phyloP scores from a whole-genome alignment of 2,797 vertebrate genomes.

The Lophotriccus pileatus region DNA sequence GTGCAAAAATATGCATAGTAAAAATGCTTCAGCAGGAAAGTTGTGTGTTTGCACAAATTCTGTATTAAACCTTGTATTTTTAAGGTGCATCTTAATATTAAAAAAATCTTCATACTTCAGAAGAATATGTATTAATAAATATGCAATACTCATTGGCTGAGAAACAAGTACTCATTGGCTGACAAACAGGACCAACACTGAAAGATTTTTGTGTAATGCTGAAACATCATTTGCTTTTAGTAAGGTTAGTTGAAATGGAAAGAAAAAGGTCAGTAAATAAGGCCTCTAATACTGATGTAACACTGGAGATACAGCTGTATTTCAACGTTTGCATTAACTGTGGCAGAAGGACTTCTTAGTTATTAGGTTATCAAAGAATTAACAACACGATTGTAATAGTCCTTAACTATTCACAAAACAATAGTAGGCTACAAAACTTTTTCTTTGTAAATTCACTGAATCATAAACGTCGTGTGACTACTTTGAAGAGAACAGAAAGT shows the following conservation, averaged over 20 bases:
- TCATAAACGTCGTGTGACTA: neutral
- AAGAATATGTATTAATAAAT: conserved; percentile 32
- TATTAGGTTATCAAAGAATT: conserved; percentile 1
- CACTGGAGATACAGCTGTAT: neutral
- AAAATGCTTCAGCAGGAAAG: neutral
- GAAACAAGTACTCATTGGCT: neutral
- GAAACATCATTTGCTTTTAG: conserved; percentile 17
- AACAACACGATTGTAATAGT: neutral
- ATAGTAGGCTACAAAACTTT: neutral
- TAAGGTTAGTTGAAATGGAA: conserved; percentile 11
- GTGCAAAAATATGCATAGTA: neutral
- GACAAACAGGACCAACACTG: neutral
- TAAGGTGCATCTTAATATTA: conserved; percentile 15
- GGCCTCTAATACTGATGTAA: neutral
- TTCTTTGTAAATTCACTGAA: neutral
- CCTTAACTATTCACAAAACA: neutral
- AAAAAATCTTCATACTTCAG: conserved; percentile 6
- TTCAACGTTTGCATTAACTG: conserved; percentile 1
- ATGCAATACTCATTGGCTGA: neutral
- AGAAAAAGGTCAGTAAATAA: neutral
- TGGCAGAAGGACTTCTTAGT: neutral
- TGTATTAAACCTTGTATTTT: conserved; percentile 2
- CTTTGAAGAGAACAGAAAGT: neutral
- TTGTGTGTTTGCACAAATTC: neutral
- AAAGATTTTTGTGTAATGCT: neutral